phyloP scores from a whole-genome alignment of 30 jellyfish, hydroid and myxozoan species.

The Aurelia coerulea region DNA sequence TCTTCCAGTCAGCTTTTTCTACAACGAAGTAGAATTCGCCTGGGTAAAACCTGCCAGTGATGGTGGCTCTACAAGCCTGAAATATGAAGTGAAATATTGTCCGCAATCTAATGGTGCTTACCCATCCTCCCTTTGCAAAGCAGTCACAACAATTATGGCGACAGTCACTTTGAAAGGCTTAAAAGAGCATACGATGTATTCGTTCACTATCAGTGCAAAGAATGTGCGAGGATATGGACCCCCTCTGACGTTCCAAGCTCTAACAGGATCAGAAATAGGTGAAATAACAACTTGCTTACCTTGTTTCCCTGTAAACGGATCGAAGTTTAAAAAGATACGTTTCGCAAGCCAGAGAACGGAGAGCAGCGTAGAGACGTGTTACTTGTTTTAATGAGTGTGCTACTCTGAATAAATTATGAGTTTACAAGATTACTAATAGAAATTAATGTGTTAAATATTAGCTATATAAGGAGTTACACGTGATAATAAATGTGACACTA shows the following conservation, averaged over 20 bases:
- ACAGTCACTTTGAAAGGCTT: slow-evolving; percentile 10
- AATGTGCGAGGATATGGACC: slow-evolving; percentile 14
- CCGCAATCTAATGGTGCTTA: neutral
- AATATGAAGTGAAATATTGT: slow-evolving; percentile 29
- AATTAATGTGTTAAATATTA: no score
- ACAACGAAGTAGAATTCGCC: neutral
- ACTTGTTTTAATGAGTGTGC: no score
- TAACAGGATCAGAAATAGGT: neutral
- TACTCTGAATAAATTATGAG: no score
- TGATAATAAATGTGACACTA: no score
- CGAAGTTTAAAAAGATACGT: no score
- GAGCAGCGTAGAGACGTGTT: no score
- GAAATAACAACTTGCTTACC: neutral
- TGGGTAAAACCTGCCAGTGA: slow-evolving; percentile 49
- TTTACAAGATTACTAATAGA: no score
- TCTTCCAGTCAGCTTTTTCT: slow-evolving; percentile 1
- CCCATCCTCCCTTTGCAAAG: slow-evolving; percentile 4
- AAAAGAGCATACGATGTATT: slow-evolving; percentile 25
- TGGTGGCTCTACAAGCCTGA: slow-evolving; percentile 33
- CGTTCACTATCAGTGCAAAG: slow-evolving; percentile 6
- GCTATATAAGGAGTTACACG: no score
- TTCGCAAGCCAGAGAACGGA: no score
- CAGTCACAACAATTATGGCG: slow-evolving; percentile 16
- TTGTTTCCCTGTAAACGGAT: no score
- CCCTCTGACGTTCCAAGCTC: no score